Percentiles rank a stretch among this genome's conserved stretches.
Conservation (phyloP, 1,140 invertebrate species). For the Palaemon carinicauda region DNA sequence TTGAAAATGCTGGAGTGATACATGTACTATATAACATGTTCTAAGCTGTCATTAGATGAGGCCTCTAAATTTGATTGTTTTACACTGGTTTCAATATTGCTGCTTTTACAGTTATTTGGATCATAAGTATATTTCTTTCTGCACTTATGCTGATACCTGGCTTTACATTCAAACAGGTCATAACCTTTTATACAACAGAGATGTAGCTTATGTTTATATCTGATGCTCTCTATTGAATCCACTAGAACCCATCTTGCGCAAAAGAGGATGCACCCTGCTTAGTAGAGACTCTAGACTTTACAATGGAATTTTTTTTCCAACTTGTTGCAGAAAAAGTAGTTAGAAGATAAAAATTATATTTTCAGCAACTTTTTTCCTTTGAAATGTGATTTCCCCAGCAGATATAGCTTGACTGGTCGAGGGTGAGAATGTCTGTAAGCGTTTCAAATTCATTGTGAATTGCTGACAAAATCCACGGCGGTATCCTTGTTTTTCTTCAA, state of each 20-base stretch:
- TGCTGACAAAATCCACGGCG: no score
- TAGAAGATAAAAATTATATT: no score
- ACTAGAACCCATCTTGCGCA: not conserved
- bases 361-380: no score
- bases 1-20: no score
- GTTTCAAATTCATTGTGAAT: no score
- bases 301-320: not conserved
- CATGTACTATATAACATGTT: not conserved
- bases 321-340: not conserved
- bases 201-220: not conserved
- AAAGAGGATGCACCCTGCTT: not conserved
- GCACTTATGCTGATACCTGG: not conserved
- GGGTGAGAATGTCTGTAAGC: no score
- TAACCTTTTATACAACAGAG: not conserved
- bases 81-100: no score
- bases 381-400: no score
- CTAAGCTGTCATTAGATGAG: not conserved
- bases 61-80: no score
- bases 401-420: no score
- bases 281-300: not conserved
- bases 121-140: not conserved
- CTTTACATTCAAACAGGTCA: slow-evolving; percentile 3
- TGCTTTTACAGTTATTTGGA: not conserved
- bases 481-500: no score
- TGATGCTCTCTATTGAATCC: not conserved